phyloP scores from a whole-genome alignment of 2,888 invertebrate genomes.

The Nymphalis urticae region DNA sequence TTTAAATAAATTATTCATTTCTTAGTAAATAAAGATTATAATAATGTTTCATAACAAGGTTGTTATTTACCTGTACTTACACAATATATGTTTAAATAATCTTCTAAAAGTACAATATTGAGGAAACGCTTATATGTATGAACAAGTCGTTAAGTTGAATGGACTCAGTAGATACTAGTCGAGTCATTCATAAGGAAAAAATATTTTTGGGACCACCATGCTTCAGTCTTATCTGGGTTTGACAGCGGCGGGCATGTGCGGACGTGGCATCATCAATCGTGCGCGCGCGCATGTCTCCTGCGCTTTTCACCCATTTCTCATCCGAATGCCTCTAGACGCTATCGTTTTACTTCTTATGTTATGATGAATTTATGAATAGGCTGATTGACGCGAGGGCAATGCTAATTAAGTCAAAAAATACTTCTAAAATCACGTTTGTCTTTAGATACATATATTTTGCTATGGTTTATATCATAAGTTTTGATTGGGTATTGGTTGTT shows the following conservation, averaged over 20 bases:
- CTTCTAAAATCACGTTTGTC: not conserved
- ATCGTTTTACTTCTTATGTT: conserved; percentile 43
- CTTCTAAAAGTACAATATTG: not conserved
- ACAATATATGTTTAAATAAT: not conserved
- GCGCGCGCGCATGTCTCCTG: conserved; percentile 49
- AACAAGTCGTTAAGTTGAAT: conserved; percentile 40
- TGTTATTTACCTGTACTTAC: not conserved
- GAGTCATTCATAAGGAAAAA: conserved; percentile 51
- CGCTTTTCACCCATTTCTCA: conserved; percentile 56
- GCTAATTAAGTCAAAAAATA: conserved; percentile 43
- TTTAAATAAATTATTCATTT: not conserved
- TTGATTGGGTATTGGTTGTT: conserved; percentile 13
- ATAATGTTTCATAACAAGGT: not conserved
- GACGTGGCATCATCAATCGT: conserved; percentile 64
- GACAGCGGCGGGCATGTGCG: conserved; percentile 45
- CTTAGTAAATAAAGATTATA: not conserved
- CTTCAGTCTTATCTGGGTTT: conserved; percentile 49
- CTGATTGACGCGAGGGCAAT: conserved; percentile 43
- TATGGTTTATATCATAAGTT: conserved; percentile 1
- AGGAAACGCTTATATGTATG: conserved; percentile 5
- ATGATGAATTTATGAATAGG: conserved; percentile 44
- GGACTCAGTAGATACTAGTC: conserved; percentile 35
- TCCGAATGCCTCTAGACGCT: conserved; percentile 44
- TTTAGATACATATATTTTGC: conserved; percentile 12
- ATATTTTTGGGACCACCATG: conserved; percentile 60